Evolutionary conservation across 2,888 invertebrate species (phyloP).

Genomic region (Teinopalpus imperialis): DNA sequence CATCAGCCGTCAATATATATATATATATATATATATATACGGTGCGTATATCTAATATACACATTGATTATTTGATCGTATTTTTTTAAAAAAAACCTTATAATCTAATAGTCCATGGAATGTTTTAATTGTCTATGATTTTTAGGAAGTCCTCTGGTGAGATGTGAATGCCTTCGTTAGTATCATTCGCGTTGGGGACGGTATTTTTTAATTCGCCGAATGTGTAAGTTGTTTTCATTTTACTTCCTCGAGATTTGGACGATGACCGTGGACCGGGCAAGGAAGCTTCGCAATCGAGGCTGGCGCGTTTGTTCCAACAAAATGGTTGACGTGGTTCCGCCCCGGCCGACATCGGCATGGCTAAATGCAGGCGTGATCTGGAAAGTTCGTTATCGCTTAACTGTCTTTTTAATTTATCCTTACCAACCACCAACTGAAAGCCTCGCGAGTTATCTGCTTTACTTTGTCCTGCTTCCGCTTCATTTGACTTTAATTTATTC

Average conservation of each 20-base stretch:
- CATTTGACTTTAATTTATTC: constrained; percentile 59
- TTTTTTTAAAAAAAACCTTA: constrained; percentile 38
- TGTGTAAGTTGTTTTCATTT: constrained; percentile 56
- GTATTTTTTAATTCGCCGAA: constrained; percentile 75
- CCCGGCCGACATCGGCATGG: constrained; percentile 77
- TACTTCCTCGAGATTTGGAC: constrained; percentile 33
- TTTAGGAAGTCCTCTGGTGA: constrained; percentile 69
- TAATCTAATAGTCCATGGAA: constrained; percentile 33
- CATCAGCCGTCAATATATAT: constrained; percentile 59
- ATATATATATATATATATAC: too few species aligned
- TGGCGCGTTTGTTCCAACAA: constrained; percentile 62
- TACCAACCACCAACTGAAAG: constrained; percentile 67
- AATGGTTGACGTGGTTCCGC: constrained; percentile 65
- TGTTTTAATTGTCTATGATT: constrained; percentile 61
- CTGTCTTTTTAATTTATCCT: constrained; percentile 66
- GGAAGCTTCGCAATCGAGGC: constrained; percentile 55
- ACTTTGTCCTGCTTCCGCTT: constrained; percentile 50
- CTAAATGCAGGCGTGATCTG: constrained; percentile 56
- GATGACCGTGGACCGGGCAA: constrained; percentile 33
- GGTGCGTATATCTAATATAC: constrained; percentile 59
- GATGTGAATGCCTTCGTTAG: constrained; percentile 51
- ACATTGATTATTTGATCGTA: constrained; percentile 55
- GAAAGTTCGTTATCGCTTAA: constrained; percentile 69
- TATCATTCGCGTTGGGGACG: constrained; percentile 58
- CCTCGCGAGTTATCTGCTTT: constrained; percentile 45